These are phyloP conservation scores for Ailuropoda melanoleuca DNA, from an alignment of 2,113 vertebrate genomes.

Conservation along the genomic window DNA sequence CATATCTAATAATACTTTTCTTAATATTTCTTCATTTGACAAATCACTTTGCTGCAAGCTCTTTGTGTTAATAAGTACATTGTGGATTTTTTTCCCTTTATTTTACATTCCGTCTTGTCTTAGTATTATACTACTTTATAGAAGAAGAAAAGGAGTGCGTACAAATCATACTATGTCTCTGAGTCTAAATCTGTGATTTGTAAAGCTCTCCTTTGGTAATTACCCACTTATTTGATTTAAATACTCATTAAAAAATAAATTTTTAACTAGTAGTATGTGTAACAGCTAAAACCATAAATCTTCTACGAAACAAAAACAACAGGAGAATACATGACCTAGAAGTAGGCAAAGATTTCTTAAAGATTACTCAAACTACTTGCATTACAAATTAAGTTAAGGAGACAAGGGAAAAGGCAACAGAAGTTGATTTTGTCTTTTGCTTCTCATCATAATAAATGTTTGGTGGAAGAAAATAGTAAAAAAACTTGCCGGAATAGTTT, in stretches of 20 bases:
- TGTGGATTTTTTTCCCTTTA: neutral
- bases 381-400: neutral
- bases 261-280: neutral
- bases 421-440: neutral
- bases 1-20: slow-evolving; percentile 33
- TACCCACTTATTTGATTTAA: neutral
- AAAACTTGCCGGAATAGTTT: neutral
- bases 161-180: neutral
- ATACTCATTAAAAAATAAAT: neutral
- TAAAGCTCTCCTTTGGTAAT: neutral
- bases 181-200: neutral
- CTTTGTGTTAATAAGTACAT: slow-evolving; percentile 8
- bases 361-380: neutral
- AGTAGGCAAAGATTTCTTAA: neutral
- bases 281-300: neutral
- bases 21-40: slow-evolving; percentile 53
- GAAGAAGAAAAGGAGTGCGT: neutral
- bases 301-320: neutral
- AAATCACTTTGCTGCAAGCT: slow-evolving; percentile 21
- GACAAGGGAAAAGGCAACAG: neutral
- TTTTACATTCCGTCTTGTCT: neutral
- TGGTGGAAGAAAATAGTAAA: neutral
- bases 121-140: neutral
- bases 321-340: neutral
- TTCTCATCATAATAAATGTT: neutral